Evolutionary conservation across 2,113 vertebrate genomes (phyloP).

Genomic region (Ceratotherium simum): DNA sequence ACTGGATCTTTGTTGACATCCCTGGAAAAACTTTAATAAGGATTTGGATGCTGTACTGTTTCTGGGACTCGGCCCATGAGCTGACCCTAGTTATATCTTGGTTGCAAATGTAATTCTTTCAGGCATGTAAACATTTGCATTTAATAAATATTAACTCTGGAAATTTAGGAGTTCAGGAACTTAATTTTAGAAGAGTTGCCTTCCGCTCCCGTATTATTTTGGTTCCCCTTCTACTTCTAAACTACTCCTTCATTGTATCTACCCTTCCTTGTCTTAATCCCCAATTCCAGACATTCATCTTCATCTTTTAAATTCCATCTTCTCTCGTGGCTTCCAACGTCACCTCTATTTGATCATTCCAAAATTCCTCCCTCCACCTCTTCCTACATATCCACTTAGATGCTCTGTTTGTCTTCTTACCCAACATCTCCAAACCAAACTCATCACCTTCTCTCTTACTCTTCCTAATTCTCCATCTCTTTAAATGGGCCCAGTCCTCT

Average conservation of each 20-base stretch:
- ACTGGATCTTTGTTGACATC: slow-evolving; percentile 22
- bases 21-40: not conserved
- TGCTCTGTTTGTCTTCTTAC: not conserved
- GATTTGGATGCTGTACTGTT: not conserved
- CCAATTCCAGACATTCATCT: not conserved
- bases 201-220: not conserved
- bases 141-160: not conserved
- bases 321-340: not conserved
- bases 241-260: not conserved
- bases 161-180: not conserved
- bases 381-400: not conserved
- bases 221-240: not conserved
- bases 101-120: not conserved
- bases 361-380: not conserved
- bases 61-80: not conserved
- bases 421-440: not conserved
- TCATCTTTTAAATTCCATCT: not conserved
- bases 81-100: not conserved
- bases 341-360: not conserved
- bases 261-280: not conserved
- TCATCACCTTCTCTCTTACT: not conserved
- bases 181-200: not conserved
- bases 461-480: not conserved
- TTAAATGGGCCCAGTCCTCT: not conserved
- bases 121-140: not conserved